Evolutionary conservation across 2,797 vertebrate genomes (phyloP).

Genomic region (Sebastes dallii): DNA sequence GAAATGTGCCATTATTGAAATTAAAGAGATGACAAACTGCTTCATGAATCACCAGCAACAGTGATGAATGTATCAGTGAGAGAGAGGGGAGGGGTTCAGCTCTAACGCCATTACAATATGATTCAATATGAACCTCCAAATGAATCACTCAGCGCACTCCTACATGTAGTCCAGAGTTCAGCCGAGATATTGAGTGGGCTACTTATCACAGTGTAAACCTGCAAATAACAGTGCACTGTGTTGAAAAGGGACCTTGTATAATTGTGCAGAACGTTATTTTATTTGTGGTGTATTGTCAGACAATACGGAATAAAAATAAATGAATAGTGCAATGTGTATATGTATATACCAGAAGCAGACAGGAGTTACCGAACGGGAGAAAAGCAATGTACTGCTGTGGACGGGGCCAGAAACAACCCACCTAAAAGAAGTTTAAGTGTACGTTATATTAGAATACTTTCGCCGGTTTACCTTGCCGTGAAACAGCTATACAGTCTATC

Average conservation of each 20-base stretch:
- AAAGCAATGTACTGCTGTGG: not conserved
- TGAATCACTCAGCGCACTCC: constrained; percentile 50
- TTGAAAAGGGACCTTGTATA: not conserved
- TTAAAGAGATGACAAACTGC: constrained; percentile 34
- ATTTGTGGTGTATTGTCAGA: not conserved
- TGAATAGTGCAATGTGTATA: too few species aligned
- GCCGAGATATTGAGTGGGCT: not conserved
- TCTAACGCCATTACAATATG: constrained; percentile 28
- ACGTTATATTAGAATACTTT: too few species aligned
- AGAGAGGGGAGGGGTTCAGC: not conserved
- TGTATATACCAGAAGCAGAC: not conserved
- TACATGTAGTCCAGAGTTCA: constrained; percentile 24
- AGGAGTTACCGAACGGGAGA: not conserved
- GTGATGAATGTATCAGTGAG: constrained; percentile 10
- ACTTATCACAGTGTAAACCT: not conserved
- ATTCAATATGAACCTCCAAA: constrained; percentile 50
- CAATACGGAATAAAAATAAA: not conserved
- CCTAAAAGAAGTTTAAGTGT: too few species aligned
- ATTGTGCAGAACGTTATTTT: not conserved
- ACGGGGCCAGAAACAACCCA: too few species aligned
- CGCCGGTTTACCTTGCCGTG: too few species aligned
- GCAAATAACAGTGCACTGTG: not conserved
- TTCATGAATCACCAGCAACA: constrained; percentile 27
- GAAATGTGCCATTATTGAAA: constrained; percentile 35
- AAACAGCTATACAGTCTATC: too few species aligned